Evolutionary conservation across 2,113 vertebrate genomes (phyloP).

Genomic region (mouse (Mus musculus)): GRCm39 chr3:147724001-147724500

Average conservation of each 20-base stretch:
- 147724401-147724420: not conserved
- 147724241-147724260: too few relatives aligned
- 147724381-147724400: not conserved
- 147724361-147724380: not conserved
- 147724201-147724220: not conserved
- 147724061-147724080: not conserved
- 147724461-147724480: not conserved
- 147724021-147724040: not conserved
- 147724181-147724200: not conserved
- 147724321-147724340: not conserved
- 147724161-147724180: not conserved
- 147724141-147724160: not conserved
- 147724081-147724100: not conserved
- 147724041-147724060: not conserved
- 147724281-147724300: not conserved
- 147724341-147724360: not conserved
- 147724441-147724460: not conserved
- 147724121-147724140: not conserved
- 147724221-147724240: not conserved
- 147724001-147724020: not conserved
- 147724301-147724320: not conserved
- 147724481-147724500: not conserved
- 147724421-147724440: rapidly evolving
- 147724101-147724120: not conserved
- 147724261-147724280: too few relatives aligned